These are phyloP conservation scores for Ditylenchus dipsaci DNA, from an alignment of 1,140 invertebrate genomes.

Conservation along the genomic window DNA sequence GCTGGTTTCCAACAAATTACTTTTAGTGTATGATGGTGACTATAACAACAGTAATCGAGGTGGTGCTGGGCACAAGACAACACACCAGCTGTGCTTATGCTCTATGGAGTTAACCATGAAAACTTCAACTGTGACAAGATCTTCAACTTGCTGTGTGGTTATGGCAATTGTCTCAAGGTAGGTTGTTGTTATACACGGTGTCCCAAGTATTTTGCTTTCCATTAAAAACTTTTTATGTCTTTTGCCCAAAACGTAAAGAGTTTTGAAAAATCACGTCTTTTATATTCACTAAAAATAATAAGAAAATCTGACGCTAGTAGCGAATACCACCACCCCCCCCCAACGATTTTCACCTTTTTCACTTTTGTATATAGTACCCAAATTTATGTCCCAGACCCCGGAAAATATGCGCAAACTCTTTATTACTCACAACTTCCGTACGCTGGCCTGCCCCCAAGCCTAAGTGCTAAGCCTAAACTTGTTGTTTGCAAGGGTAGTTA, in stretches of 20 bases:
- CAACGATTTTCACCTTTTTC: no score
- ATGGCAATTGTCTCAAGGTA: conserved; percentile 93
- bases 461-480: no score
- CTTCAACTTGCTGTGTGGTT: conserved; percentile 98
- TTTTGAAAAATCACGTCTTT: neutral
- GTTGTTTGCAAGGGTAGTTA: no score
- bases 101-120: conserved; percentile 86
- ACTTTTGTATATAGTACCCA: no score
- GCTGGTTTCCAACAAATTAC: no score
- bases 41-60: neutral
- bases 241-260: neutral
- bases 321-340: no score
- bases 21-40: neutral
- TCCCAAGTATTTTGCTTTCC: neutral
- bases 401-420: no score
- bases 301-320: no score
- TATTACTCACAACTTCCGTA: no score
- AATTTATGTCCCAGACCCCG: no score
- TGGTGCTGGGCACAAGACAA: neutral
- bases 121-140: conserved; percentile 90
- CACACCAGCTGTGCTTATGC: conserved; percentile 78
- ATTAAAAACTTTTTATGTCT: neutral
- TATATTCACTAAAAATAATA: no score
- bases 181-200: conserved; percentile 57
- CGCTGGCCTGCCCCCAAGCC: no score